A percentile compares a stretch with the other conserved stretches of the same genome.
Evolutionary conservation across 2,797 vertebrate genomes (phyloP).

Genomic region (Pangasius krempfi): DNA sequence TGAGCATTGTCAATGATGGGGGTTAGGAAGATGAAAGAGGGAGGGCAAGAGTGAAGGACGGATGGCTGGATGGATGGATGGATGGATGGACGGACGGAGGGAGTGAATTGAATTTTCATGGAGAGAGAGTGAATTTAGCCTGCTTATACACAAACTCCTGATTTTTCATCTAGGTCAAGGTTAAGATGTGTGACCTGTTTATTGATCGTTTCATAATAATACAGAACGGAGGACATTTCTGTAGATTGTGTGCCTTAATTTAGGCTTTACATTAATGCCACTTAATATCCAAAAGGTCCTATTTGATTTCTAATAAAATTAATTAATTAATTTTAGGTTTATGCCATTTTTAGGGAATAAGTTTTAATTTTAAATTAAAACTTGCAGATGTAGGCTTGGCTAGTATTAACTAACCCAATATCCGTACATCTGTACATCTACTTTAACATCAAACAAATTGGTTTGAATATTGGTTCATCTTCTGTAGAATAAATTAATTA

Average conservation of each 20-base stretch:
- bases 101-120: not conserved
- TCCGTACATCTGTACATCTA: too few relatives aligned
- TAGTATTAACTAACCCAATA: too few relatives aligned
- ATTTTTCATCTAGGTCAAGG: constrained; percentile 26
- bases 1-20: constrained; percentile 1
- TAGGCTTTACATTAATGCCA: not conserved
- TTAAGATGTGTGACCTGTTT: constrained; percentile 18
- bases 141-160: not conserved
- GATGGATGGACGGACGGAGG: not conserved
- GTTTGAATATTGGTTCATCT: not conserved
- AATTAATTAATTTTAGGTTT: not conserved
- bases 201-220: constrained; percentile 19
- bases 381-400: not conserved
- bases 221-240: not conserved
- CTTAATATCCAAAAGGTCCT: not conserved
- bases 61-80: not conserved
- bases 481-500: not conserved
- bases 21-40: constrained; percentile 7
- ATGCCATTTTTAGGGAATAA: not conserved
- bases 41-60: not conserved
- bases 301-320: not conserved
- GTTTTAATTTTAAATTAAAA: too few relatives aligned
- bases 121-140: not conserved
- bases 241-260: not conserved
- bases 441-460: not conserved